These are phyloP conservation scores for Hassar affinis DNA, from an alignment of 2,113 vertebrate genomes.

Conservation along the genomic window DNA sequence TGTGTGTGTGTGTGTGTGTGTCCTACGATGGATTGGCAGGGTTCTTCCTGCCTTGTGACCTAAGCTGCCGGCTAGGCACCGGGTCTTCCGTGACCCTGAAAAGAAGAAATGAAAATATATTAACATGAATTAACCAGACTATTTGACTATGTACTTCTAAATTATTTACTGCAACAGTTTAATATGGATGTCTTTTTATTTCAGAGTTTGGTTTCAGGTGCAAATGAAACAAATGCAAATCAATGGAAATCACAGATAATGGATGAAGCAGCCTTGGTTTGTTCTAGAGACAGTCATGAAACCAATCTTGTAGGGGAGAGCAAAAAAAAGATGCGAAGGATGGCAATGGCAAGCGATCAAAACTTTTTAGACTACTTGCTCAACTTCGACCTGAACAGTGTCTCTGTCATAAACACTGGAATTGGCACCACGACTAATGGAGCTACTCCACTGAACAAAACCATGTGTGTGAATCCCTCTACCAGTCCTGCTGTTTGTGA, in stretches of 20 bases:
- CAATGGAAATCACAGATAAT: neutral
- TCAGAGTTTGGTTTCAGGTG: slow-evolving; percentile 32
- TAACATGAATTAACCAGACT: neutral
- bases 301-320: neutral
- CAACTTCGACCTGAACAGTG: slow-evolving; percentile 39
- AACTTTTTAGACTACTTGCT: slow-evolving; percentile 52
- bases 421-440: neutral
- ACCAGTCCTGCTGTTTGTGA: slow-evolving; percentile 20
- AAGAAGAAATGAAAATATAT: neutral
- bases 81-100: no score
- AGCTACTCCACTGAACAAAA: slow-evolving; percentile 1
- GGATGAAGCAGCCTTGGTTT: neutral
- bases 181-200: slow-evolving; percentile 10
- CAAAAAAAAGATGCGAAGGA: slow-evolving; percentile 24
- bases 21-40: no score
- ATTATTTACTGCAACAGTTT: neutral
- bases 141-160: neutral
- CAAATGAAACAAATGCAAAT: neutral
- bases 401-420: neutral
- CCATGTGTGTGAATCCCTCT: neutral
- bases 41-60: no score
- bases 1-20: no score
- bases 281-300: neutral
- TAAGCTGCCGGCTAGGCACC: no score
- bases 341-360: neutral